Conservation (phyloP, 2,113 vertebrate species). For the Globicephala melas region DNA sequence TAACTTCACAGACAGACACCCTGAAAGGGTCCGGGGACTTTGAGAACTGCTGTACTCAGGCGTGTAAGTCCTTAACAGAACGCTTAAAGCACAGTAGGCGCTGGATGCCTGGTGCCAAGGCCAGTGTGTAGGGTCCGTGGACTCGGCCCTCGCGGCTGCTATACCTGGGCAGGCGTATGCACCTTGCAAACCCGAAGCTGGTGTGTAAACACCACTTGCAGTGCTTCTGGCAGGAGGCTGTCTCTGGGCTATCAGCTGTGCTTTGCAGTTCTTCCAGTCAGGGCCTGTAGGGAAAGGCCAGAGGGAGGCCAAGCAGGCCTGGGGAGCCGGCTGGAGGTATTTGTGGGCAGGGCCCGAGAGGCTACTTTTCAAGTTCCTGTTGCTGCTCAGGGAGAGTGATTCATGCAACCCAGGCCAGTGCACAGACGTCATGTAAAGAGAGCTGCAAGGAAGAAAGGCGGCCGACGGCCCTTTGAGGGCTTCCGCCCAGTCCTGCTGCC, state of each 20-base stretch:
- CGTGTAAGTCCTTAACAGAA: rapidly evolving
- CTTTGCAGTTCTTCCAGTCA: background rate
- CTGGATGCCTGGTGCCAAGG: background rate
- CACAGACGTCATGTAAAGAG: rapidly evolving
- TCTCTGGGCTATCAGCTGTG: too few relatives aligned
- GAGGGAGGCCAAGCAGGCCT: background rate
- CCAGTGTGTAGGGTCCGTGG: too few relatives aligned
- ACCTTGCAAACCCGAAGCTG: background rate
- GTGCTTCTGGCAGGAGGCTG: background rate
- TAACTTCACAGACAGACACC: background rate
- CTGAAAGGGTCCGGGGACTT: background rate
- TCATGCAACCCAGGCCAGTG: background rate
- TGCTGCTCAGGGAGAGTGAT: background rate
- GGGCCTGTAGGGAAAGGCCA: background rate
- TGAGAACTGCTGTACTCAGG: background rate
- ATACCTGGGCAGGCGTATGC: rapidly evolving
- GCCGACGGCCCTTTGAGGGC: background rate
- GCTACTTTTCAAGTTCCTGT: background rate
- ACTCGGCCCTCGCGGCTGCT: background rate
- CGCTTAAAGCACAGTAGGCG: rapidly evolving
- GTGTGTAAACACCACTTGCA: background rate
- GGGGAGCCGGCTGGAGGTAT: background rate
- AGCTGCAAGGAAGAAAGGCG: background rate
- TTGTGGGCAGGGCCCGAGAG: background rate
- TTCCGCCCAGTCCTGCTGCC: background rate